Evolutionary conservation across 2,888 invertebrate species (phyloP), one percentile per base, ranked within the genome.

Genomic region (Tenthredo distinguenda): DNA sequence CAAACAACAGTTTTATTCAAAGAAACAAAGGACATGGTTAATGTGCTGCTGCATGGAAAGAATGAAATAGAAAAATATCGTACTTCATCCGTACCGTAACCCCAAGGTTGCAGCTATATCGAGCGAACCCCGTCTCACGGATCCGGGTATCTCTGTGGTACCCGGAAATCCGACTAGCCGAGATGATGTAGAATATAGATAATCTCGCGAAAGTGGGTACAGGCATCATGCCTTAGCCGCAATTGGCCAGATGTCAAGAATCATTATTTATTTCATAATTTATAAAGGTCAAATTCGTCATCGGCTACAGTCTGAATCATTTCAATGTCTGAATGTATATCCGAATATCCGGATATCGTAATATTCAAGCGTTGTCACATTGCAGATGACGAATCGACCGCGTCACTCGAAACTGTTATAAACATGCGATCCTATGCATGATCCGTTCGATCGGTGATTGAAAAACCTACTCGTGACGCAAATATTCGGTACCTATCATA

Each of bases 81-180:
- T 10, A 77, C 34, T 31, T 55, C 21, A 55, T 50, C 10, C n/a
- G n/a, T n/a, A 50, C 77, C 15, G 77, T 55, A 55, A 31, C 77
- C 34, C n/a, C 77, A 77, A 77, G 77, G 77, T n/a, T 55, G 34
- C 34, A 34, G 47, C 55, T 55, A 55, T 55, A 55, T 55, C 55
- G 34, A 26, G 55, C 18, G 34, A 77, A 55, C 77, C 12, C 34
- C 34, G 40, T 7, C 31, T 55, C 34, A 7, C n/a, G 10, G 77
- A 77, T 77, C 77, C 77, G 77, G 77, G 77, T 55, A 77, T 50
- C 55, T 18, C 50, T 31, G 21, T 26, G 26, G 34, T 34, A 77
- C 77, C 77, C 77, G 77, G 77, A 77, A 18, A 55, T 77, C 50
- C 77, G 77, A 77, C 77, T 34, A 55, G 31, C 77, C 2, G 21